These are phyloP conservation scores for Eriocheir sinensis DNA, from an alignment of 1,140 invertebrate genomes.

Conservation along the genomic window DNA sequence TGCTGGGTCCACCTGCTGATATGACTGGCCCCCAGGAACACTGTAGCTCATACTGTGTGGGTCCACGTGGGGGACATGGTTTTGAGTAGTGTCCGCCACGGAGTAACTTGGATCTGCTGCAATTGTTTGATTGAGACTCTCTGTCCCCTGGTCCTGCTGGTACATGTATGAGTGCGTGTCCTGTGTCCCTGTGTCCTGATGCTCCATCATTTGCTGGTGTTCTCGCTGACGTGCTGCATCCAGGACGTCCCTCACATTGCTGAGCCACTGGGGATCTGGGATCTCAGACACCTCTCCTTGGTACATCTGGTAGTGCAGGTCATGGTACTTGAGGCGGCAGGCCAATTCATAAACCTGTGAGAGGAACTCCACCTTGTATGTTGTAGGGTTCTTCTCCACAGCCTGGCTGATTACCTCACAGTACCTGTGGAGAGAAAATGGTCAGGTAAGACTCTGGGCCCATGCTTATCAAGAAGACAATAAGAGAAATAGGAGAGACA, in stretches of 20 bases:
- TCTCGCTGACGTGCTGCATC: background rate
- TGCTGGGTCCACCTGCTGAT: background rate
- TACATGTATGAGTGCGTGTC: background rate
- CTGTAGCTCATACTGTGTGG: background rate
- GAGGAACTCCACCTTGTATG: slow-evolving; percentile 82
- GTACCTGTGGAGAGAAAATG: slow-evolving; percentile 47
- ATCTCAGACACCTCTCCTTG: slow-evolving; percentile 81
- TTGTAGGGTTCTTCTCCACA: slow-evolving; percentile 32
- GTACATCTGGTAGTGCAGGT: slow-evolving; percentile 86
- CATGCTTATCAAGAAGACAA: background rate
- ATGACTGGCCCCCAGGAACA: background rate
- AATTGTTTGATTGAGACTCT: background rate
- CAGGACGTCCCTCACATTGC: slow-evolving; percentile 79
- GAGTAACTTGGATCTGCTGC: background rate
- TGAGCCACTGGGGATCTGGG: slow-evolving; percentile 83
- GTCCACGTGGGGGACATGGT: background rate
- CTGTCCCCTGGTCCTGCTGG: background rate
- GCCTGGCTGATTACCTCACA: slow-evolving; percentile 67
- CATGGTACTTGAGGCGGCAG: slow-evolving; percentile 90
- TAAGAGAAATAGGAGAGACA: background rate
- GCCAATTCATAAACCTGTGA: slow-evolving; percentile 86
- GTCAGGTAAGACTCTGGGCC: background rate
- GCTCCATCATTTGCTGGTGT: background rate
- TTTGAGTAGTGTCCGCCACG: background rate
- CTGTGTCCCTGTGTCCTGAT: background rate